Evolutionary conservation across 2,797 vertebrate genomes (phyloP), one percentile per base, ranked within the genome.

Genomic region (Decapterus maruadsi): DNA sequence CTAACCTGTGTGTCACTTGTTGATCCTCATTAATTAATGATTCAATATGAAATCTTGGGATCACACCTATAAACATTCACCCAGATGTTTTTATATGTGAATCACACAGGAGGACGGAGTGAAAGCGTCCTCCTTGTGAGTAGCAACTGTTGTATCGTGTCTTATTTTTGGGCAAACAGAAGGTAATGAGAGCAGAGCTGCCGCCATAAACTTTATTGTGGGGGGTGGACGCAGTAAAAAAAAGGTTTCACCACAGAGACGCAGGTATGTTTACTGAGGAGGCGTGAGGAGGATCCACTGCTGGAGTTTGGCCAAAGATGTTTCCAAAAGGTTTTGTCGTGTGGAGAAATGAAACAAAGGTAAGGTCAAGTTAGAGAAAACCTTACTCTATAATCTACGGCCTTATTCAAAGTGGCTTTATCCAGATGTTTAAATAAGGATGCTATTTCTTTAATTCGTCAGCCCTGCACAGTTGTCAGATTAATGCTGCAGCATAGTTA

Each of bases 131-230:
- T 43, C 11, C 51, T 63, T 3, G 78, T 82, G 53, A 67, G 63
- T 17, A 75, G 82, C 86, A 80, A 85, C 90, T 31, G 68, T 77
- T 42, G 77, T 34, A 50, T 55, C 1, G 34, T 0, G 34, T 50
- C 79, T 89, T 81, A 78, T 82, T 88, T 89, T 75, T 85, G 78
- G 76, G 88, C 82, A 87, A 92, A 93, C 88, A 90, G 58, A 56
- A 34, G 29, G 10, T 81, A 81, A 90, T 88, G 84, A 84, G 86
- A 72, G 78, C 54, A 11, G 70, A 58, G 86, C 81, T 75, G 89
- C 58, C 22, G 16, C 81, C 85, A 89, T 95, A 95, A 94, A 94
- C 26, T 94, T 95, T 94, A 95, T 93, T 55, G 79, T 34, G 77
- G 82, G 71, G 19, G 26, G 26, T 70, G 68, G 56, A 34, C 4